A percentile compares a stretch with the other conserved stretches of the same genome.
Evolutionary conservation across 2,888 invertebrate genomes (phyloP).

Genomic region (Tiphia femorata): DNA sequence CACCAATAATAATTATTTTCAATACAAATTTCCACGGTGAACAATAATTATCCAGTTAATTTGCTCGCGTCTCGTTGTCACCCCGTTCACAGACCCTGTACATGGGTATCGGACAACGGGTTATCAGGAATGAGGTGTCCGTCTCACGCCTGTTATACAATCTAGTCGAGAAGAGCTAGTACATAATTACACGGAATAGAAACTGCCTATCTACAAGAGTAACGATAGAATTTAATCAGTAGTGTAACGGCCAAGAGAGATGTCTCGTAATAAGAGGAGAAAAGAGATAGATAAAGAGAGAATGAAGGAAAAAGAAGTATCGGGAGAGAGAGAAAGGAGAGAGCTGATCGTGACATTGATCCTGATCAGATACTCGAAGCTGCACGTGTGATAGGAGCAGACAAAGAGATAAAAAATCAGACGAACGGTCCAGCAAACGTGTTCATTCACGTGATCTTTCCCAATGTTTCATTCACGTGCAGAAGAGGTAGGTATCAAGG

Average conservation of each 20-base stretch:
- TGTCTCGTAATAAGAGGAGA: no score
- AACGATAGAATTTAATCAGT: conserved; percentile 44
- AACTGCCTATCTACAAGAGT: conserved; percentile 53
- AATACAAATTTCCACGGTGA: neutral
- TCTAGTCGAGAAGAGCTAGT: no score
- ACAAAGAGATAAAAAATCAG: no score
- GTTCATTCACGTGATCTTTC: no score
- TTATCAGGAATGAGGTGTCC: neutral
- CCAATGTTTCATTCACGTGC: no score
- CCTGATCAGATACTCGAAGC: no score
- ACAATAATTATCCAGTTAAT: neutral
- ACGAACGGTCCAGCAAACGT: no score
- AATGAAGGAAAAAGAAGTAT: conserved; percentile 3
- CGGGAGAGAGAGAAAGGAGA: conserved; percentile 1
- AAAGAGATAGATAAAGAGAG: conserved; percentile 11
- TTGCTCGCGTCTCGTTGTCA: neutral
- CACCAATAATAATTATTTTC: no score
- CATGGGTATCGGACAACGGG: neutral
- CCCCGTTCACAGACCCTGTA: neutral
- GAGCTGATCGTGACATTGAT: conserved; percentile 1
- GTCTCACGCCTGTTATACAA: neutral
- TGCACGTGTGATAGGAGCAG: no score
- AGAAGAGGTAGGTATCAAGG: no score
- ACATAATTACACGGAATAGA: conserved; percentile 40
- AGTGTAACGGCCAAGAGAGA: conserved; percentile 24